Percentiles rank a stretch among this genome's conserved stretches.
Conservation (phyloP, 2,797 vertebrate genomes). For the Anomalospiza imberbis region DNA sequence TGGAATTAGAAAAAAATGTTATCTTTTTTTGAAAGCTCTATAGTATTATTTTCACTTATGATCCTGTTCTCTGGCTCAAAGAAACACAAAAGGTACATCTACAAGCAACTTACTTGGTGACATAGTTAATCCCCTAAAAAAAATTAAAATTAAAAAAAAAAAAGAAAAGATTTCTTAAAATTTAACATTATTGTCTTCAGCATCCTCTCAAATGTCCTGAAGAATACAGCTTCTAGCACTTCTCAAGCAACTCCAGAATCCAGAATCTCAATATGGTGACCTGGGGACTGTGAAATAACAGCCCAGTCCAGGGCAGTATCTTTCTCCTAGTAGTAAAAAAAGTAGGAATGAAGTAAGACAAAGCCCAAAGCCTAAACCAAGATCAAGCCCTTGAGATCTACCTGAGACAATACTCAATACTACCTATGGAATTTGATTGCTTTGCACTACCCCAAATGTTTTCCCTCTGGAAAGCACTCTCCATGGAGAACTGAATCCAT, state of each 20-base stretch:
- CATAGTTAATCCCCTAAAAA: background rate
- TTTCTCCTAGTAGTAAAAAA: background rate
- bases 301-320: background rate
- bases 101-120: background rate
- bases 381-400: background rate
- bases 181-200: background rate
- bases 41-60: background rate
- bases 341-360: background rate
- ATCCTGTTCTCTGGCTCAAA: background rate
- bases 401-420: background rate
- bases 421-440: background rate
- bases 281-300: background rate
- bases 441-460: background rate
- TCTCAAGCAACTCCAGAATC: background rate
- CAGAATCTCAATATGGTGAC: background rate
- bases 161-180: background rate
- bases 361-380: background rate
- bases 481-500: background rate
- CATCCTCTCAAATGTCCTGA: background rate
- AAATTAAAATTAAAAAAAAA: constrained; percentile 40
- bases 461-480: background rate
- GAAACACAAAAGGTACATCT: background rate
- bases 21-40: background rate
- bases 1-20: background rate
- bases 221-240: background rate